Base-by-base conservation (phyloP, 2,797 vertebrate genomes). In the Acanthiza pusilla region DNA sequence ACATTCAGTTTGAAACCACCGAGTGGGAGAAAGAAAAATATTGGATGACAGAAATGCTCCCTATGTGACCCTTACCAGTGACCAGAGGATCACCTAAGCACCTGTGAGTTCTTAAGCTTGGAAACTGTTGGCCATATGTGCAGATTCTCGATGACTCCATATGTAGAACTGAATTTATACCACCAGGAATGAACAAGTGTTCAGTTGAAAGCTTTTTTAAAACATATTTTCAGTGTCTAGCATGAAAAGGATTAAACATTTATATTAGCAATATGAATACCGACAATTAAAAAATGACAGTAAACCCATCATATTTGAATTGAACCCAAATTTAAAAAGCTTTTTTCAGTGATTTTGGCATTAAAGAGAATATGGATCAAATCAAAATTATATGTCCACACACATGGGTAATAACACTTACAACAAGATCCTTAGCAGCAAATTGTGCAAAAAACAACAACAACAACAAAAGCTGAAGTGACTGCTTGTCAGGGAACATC, bases 401-500 rank as follows among this genome's bases (percentile, higher is more conserved):
- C 81, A 95, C 60, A 68, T 60, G 88, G 57, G 65, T 87, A 97
- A 94, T 94, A 96, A 95, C 60, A 93, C 71, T 96, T 97, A 96
- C 96, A 97, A 96, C 94, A 92, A 96, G 92, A 93, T 71, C 70
- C 68, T 88, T 86, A 94, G 94, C 92, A 92, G 92, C 65, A 96
- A 97, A 84, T 85, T 3, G 58, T 25, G 77, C 78, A 90, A 96
- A 96, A 88, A 93, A 13, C 14, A 77, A 85, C 43, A 91, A 55
- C 17, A 43, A 43, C 51, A 88, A 77, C 13, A 70, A 88, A 91
- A 90, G 40, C 51, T 21, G 23, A 97, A 96, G 92, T 93, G 96
- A 90, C 93, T 95, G 91, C 94, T 97, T 96, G 97, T 96, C 94
- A 94, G 87, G 86, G 95, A 97, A 96, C 66, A 89, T 72, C 91